Base-by-base conservation (phyloP, 2,888 invertebrate species). In the Pollenia amentaria region DNA sequence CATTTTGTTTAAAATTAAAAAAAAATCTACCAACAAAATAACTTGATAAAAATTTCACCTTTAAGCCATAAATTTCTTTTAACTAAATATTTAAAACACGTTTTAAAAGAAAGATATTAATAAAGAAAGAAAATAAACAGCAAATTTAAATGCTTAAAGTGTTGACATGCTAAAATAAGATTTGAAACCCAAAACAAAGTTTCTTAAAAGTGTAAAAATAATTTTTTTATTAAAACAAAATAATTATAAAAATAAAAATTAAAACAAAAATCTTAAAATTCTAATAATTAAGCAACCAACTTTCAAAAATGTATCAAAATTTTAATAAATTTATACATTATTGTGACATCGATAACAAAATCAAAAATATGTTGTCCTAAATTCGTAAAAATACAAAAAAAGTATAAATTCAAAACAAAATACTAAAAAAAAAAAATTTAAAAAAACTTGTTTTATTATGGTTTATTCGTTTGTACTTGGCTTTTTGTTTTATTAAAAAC, bases 41-140 rank as follows among this genome's bases (percentile, higher is more conserved):
- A 42, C 38, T 10, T 48, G 60, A 77, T 11, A 53, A 38, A 85
- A 85, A 69, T 85, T 85, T 85, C 82, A 82, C 85, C 73, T 53
- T 16, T 21, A 55, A 67, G 53, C 42, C 12, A 67, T 21, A 69
- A 78, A 75, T 83, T 69, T 79, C 70, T 86, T 57, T 64, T 57
- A 62, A 76, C 79, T 75, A 79, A 79, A 76, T 46, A 86, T 86
- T 75, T 83, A 44, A 83, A 83, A 75, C 86, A 86, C 86, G 86
- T 86, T 86, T 83, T 21, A 38, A n/a, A 16, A 10, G 38, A 38
- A 48, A 21, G 14, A 48, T 57, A 42, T 6, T 14, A 60, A 46
- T 46, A 46, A 40, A 64, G 70, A 73, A 60, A 65, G n/a, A 51
- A 64, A 60, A 18, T 3, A 44, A 72, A 84, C 16, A 16, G 10